Evolutionary conservation across 1,140 invertebrate species (phyloP), one percentile per base, ranked within the genome.

Genomic region (Drosophila miranda): DNA sequence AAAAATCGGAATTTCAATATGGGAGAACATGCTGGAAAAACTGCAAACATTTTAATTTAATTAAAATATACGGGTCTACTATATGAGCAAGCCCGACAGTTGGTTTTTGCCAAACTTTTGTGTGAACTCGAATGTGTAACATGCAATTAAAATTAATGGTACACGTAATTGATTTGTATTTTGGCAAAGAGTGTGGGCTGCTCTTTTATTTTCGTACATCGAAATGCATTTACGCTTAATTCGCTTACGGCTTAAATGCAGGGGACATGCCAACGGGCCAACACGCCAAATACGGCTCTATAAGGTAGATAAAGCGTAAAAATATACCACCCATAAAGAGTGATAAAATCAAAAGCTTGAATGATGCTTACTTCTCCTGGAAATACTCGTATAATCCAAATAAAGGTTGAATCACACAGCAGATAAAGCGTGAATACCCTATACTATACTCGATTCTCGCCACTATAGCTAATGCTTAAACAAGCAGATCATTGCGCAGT

Each of bases 81-180:
- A 38, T 38, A 5, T 38, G 62, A 55, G 11, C 45, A 13, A 50
- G 71, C 55, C 21, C 49, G 26, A 56, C 28, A 51, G 38, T n/a
- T 45, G 54, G 41, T 46, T 26, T 53, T 58, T 48, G 45, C 43
- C 30, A 38, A 11, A 11, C 9, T 13, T 48, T 54, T 50, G 28
- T 34, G 34, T 34, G 43, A 56, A 43, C 14, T 9, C 7, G 34
- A 30, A n/a, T 44, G 45, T 57, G 45, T 50, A 69, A 61, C 53
- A 66, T 66, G 76, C 76, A 86, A 84, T 84, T 81, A 69, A 73
- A 83, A 69, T 77, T 74, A 69, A 80, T 76, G 62, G 62, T 49
- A 73, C 69, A 86, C 78, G 80, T 83, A 80, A 83, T 84, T 83
- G 79, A 63, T 67, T 59, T 45, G 42, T 62, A 19, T 30, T 43